These are phyloP conservation scores for Heliothis peltigera DNA, from an alignment of 2,888 invertebrate genomes.

Conservation along the genomic window DNA sequence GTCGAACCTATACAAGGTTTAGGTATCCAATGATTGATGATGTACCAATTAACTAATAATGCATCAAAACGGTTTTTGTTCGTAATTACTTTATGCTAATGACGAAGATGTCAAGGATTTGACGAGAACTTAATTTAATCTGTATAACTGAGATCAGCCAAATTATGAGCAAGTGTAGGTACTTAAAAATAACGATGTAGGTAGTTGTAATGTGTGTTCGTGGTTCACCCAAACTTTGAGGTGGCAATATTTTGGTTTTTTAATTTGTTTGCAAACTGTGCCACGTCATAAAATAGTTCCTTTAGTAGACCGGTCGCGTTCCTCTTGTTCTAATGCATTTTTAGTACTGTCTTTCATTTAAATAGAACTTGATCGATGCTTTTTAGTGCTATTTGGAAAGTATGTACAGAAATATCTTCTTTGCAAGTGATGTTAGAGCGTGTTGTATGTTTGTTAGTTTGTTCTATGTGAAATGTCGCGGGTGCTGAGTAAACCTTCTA, in stretches of 20 bases:
- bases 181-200: constrained; percentile 34
- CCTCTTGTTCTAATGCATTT: no score
- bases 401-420: neutral
- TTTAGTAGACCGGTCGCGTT: neutral
- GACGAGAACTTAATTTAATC: constrained; percentile 66
- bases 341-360: no score
- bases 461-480: constrained; percentile 43
- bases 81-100: constrained; percentile 63
- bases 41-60: constrained; percentile 58
- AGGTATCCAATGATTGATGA: constrained; percentile 52
- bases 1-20: constrained; percentile 12
- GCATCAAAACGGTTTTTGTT: constrained; percentile 62
- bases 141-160: constrained; percentile 37
- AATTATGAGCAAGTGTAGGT: constrained; percentile 23
- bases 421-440: constrained; percentile 13
- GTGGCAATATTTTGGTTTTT: constrained; percentile 7
- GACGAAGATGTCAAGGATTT: constrained; percentile 60
- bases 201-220: constrained; percentile 35
- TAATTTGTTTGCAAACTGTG: neutral
- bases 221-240: constrained; percentile 20
- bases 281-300: neutral
- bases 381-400: no score
- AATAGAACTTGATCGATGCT: no score
- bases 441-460: constrained; percentile 41
- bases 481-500: constrained; percentile 27